Evolutionary conservation across 2,888 invertebrate species (phyloP), one percentile per base, ranked within the genome.

Genomic region (Stictocephala bisonia): DNA sequence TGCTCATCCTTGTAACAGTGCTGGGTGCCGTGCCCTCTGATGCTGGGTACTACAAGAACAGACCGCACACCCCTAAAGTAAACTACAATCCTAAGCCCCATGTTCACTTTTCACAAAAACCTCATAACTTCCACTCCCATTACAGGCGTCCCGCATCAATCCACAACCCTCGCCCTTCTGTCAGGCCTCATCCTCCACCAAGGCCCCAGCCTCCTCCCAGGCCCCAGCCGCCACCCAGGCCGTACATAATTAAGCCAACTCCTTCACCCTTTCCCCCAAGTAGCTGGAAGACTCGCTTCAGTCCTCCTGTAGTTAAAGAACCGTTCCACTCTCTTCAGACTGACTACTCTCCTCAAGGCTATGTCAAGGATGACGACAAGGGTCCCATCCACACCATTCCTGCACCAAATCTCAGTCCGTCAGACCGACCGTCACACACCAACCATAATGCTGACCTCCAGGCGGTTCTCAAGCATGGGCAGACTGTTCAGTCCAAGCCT

Each of bases 301-400:
- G 50, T 56, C 74, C 76, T 74, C 58, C 80, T 72, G 26, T 77
- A 75, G 64, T 75, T 76, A 74, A 78, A 76, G 74, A 79, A 77
- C 53, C 73, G 22, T 78, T 77, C 72, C 74, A 74, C 27, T 76
- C 75, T 18, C 60, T 75, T 0, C 75, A 75, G 0, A 44, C 73
- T 2, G 20, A 70, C n/a, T 75, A 60, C 60, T 15, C 51, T 31
- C 64, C 73, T 2, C 74, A 75, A 6, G 68, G 67, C 22, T 75
- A 60, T 56, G 26, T 77, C 6, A 68, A 51, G 31, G 76, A 78
- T 44, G 79, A 79, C 73, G 84, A 85, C 74, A 87, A 88, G 81
- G 93, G 92, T 79, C 93, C 93, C 1, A 94, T 94, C 82, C 93
- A 93, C 84, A 93, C 94, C 9, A 93, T 94, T 77, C 93, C 93